Evolutionary conservation across 2,888 invertebrate genomes (phyloP).

Genomic region (Masnerella sp.): DNA sequence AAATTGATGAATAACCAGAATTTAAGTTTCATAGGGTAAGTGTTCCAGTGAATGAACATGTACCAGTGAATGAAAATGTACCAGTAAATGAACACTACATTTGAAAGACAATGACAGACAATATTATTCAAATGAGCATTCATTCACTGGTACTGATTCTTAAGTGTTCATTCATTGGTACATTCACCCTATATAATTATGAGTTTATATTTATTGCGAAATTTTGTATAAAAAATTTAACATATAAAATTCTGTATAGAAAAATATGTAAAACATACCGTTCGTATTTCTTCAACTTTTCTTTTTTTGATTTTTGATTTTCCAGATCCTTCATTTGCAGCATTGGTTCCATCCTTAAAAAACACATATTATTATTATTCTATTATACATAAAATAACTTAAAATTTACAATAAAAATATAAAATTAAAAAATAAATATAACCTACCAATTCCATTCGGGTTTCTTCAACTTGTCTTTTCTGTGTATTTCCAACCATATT

Average conservation of each 20-base stretch:
- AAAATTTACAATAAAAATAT: constrained; percentile 6
- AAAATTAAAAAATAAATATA: constrained; percentile 9
- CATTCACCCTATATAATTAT: too few relatives aligned
- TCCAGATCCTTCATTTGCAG: constrained; percentile 79
- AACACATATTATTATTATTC: neutral
- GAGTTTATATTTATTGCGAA: neutral
- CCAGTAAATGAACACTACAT: too few relatives aligned
- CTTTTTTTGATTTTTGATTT: constrained; percentile 67
- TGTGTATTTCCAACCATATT: constrained; percentile 6
- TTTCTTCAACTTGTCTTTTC: constrained; percentile 24
- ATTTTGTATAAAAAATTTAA: neutral
- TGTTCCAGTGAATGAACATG: too few relatives aligned
- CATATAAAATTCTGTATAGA: neutral
- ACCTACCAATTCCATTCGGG: constrained; percentile 42
- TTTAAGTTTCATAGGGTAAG: too few relatives aligned
- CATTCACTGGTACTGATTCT: too few relatives aligned
- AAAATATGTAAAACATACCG: constrained; percentile 25
- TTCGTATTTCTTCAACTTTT: constrained; percentile 39
- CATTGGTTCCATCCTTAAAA: constrained; percentile 17
- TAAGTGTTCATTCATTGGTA: too few relatives aligned
- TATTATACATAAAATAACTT: neutral
- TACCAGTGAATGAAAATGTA: too few relatives aligned
- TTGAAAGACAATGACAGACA: too few relatives aligned
- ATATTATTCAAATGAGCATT: too few relatives aligned
- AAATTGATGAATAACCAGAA: too few relatives aligned